Conservation (phyloP, 1,140 invertebrate species). For the Drusus annulatus region DNA sequence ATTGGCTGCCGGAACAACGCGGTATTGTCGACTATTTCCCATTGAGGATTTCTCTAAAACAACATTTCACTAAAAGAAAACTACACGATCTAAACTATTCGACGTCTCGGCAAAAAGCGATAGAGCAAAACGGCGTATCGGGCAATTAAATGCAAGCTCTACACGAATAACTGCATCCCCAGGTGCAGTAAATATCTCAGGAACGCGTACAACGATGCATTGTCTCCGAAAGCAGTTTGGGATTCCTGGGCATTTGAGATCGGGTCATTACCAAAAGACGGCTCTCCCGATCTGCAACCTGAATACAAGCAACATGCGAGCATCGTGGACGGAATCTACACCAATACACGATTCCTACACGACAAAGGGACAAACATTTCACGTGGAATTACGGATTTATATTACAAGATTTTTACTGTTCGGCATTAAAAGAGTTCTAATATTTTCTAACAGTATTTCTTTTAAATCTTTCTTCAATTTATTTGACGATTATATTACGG, state of each 20-base stretch:
- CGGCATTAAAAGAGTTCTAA: too few relatives aligned
- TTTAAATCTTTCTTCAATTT: too few relatives aligned
- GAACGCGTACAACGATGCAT: constrained; percentile 32
- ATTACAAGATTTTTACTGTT: too few relatives aligned
- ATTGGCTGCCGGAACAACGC: too few relatives aligned
- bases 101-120: background rate
- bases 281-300: constrained; percentile 2
- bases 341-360: background rate
- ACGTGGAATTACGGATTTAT: too few relatives aligned
- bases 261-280: constrained; percentile 23
- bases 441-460: too few relatives aligned
- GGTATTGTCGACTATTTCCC: too few relatives aligned
- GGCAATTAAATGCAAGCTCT: constrained; percentile 10
- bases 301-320: background rate
- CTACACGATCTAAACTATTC: background rate
- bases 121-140: background rate
- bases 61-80: too few relatives aligned
- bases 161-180: constrained; percentile 11
- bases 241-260: constrained; percentile 19
- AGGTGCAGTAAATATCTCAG: constrained; percentile 11
- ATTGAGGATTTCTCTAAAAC: too few relatives aligned
- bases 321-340: background rate
- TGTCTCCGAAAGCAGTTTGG: constrained; percentile 4
- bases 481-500: too few relatives aligned
- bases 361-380: too few relatives aligned